These are phyloP conservation scores for Melanocharis versteri DNA, from an alignment of 2,113 vertebrate genomes.

Conservation along the genomic window DNA sequence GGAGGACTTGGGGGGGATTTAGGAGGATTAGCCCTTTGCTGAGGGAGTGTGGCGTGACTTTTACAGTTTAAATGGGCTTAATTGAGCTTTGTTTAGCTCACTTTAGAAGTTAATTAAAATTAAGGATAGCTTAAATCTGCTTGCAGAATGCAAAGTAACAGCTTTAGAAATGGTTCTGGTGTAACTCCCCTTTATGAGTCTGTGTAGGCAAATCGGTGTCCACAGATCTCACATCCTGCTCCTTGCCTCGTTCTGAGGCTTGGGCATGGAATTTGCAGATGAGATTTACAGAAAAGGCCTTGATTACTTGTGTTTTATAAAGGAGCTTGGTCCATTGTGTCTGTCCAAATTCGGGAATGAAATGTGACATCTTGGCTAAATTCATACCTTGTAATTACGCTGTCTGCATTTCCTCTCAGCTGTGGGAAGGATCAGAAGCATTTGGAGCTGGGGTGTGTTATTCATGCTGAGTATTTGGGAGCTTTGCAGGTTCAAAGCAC, in stretches of 20 bases:
- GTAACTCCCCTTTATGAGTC: background rate
- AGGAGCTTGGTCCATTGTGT: slow-evolving; percentile 21
- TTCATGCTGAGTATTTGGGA: slow-evolving; percentile 11
- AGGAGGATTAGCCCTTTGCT: background rate
- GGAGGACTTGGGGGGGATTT: background rate
- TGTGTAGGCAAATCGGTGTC: background rate
- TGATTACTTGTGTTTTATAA: slow-evolving; percentile 21
- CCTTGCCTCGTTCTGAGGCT: background rate
- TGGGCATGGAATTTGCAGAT: slow-evolving; percentile 10
- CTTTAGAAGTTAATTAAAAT: slow-evolving; percentile 46
- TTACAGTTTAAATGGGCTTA: slow-evolving; percentile 13
- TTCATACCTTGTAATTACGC: slow-evolving; percentile 46
- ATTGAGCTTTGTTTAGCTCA: slow-evolving; percentile 33
- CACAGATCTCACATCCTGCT: background rate
- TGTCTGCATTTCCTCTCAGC: slow-evolving; percentile 51
- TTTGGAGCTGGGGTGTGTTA: background rate
- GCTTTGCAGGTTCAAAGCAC: slow-evolving; percentile 39
- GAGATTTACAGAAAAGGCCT: slow-evolving; percentile 33
- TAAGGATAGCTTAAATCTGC: slow-evolving; percentile 25
- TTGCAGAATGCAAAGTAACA: background rate
- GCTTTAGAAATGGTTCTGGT: slow-evolving; percentile 25
- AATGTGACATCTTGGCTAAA: slow-evolving; percentile 33
- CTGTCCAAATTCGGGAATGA: background rate
- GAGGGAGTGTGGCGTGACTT: background rate
- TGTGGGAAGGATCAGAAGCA: slow-evolving; percentile 34